phyloP scores from a whole-genome alignment of 2,113 vertebrate species.

The Rhynchopsitta pachyrhyncha region DNA sequence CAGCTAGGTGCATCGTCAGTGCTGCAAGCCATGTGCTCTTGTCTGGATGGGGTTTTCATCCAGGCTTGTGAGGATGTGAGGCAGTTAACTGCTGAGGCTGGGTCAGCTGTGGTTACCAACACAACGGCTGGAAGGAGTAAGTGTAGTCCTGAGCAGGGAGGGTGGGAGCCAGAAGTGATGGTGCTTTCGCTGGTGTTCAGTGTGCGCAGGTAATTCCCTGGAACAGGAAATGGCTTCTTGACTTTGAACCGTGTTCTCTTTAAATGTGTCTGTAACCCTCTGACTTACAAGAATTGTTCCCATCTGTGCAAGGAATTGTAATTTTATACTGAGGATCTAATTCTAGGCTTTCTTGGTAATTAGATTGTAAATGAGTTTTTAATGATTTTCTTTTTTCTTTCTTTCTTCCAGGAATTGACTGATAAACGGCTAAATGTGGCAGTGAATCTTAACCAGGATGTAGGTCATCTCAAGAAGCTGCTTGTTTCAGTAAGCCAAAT shows the following conservation, averaged over 20 bases:
- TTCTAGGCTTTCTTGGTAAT: conserved; percentile 46
- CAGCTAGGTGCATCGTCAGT: fast-evolving
- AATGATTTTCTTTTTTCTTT: neutral
- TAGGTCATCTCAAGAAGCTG: conserved; percentile 90
- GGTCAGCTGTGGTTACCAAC: neutral
- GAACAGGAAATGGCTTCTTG: neutral
- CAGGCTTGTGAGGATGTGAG: neutral
- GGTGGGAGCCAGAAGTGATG: neutral
- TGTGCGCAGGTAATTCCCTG: neutral
- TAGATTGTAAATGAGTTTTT: conserved; percentile 42
- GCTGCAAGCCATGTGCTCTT: fast-evolving
- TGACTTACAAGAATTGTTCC: neutral
- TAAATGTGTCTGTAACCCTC: neutral
- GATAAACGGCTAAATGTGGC: conserved; percentile 84
- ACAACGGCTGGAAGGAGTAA: neutral
- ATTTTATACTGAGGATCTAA: neutral
- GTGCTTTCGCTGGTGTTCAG: fast-evolving
- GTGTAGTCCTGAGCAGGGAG: neutral
- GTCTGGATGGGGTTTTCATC: fast-evolving
- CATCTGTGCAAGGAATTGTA: neutral
- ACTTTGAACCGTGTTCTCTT: neutral
- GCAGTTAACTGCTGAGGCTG: neutral
- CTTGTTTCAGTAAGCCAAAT: conserved; percentile 86
- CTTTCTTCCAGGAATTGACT: conserved; percentile 79
- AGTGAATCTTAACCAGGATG: conserved; percentile 87